phyloP scores from a whole-genome alignment of 2,888 invertebrate species.

The Eupithecia pulchellata region DNA sequence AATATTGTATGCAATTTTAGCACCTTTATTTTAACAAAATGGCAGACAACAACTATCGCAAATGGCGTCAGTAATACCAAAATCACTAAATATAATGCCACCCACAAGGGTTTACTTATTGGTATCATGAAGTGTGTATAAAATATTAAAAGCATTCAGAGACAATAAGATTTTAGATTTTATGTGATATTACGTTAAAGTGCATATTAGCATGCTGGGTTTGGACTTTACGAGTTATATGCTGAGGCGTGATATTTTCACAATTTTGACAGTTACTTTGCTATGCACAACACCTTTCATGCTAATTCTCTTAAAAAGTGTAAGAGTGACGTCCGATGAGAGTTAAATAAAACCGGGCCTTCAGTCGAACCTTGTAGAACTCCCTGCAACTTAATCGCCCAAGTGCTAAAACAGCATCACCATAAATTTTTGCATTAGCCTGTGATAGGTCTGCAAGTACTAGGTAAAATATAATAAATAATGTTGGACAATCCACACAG shows the following conservation, averaged over 20 bases:
- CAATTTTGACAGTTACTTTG: not conserved
- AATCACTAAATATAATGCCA: conserved; percentile 21
- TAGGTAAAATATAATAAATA: no score
- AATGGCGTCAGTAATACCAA: conserved; percentile 6
- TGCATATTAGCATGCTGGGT: conserved; percentile 32
- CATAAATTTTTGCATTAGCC: not conserved
- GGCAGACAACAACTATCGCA: conserved; percentile 2
- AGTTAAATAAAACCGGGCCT: not conserved
- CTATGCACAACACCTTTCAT: not conserved
- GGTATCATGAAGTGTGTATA: conserved; percentile 32
- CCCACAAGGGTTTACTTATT: conserved; percentile 29
- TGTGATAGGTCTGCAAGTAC: no score
- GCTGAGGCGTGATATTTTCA: conserved; percentile 4
- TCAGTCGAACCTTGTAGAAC: not conserved
- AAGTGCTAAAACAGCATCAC: not conserved
- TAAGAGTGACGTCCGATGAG: no score
- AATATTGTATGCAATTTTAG: not conserved
- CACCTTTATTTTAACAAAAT: conserved; percentile 5
- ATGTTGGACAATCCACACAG: no score
- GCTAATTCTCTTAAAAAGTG: not conserved
- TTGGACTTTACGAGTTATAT: conserved; percentile 12
- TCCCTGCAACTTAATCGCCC: not conserved
- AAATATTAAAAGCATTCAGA: conserved; percentile 28
- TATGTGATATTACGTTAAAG: conserved; percentile 33
- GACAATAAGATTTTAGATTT: conserved; percentile 36